phyloP scores from a whole-genome alignment of 2,113 vertebrate species.

The Probosciger aterrimus region DNA sequence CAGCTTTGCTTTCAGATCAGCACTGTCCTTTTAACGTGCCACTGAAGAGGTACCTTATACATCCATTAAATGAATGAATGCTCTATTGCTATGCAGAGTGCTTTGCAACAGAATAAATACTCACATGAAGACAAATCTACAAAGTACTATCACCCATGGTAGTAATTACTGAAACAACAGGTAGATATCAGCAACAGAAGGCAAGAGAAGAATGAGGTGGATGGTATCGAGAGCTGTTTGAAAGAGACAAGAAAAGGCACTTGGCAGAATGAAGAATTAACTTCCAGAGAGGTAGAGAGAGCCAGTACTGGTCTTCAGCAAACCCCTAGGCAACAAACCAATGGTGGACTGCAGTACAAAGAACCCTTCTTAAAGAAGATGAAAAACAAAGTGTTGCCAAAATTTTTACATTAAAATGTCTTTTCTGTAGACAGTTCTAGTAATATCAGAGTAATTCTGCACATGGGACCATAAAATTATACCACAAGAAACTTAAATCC shows the following conservation, averaged over 20 bases:
- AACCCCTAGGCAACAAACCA: neutral
- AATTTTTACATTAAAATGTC: neutral
- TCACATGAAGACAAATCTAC: neutral
- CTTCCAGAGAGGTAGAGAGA: neutral
- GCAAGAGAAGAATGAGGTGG: neutral
- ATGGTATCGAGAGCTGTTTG: neutral
- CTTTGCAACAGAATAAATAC: slow-evolving; percentile 15
- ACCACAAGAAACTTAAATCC: slow-evolving; percentile 44
- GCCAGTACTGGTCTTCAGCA: neutral
- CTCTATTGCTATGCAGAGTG: neutral
- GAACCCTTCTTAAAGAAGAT: neutral
- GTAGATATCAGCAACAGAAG: neutral
- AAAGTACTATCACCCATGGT: neutral
- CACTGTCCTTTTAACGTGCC: neutral
- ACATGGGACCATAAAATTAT: slow-evolving; percentile 5
- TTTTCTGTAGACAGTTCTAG: neutral
- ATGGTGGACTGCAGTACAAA: neutral
- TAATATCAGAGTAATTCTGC: neutral
- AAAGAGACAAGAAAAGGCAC: neutral
- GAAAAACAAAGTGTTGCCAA: neutral
- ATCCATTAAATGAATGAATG: neutral
- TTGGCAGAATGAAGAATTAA: slow-evolving; percentile 28
- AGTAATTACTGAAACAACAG: neutral
- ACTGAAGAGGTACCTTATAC: neutral
- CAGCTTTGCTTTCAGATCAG: slow-evolving; percentile 2